Base-by-base conservation (phyloP, 2,888 invertebrate genomes). In the Cerastoderma edule region DNA sequence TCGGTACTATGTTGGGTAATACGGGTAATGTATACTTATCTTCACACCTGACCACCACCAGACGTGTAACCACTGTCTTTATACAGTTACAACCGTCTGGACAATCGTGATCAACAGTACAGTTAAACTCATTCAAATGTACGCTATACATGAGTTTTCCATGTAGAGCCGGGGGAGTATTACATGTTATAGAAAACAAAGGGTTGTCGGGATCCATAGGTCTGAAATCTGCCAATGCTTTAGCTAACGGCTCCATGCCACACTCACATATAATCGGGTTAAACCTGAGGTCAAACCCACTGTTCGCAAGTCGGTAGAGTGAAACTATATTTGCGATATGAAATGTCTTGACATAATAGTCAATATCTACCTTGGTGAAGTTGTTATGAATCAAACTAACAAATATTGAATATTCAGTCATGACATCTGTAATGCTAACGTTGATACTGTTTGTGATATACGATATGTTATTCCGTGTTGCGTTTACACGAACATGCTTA, bases 181-280 rank as follows among this genome's bases (percentile, higher is more conserved):
- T n/a, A 44, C 79, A 79, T 10, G 72, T 75, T 0, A 75, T 56
- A n/a, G 69, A 63, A 67, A 75, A 75, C 13, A 75, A 24, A 16
- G 72, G 69, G 27, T 72, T 72, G 39, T 75, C 64, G 6, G 75
- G 72, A 35, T 79, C 75, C 60, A 72, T 75, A 1, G 1, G 10
- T 27, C 64, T 39, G 46, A 63, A 75, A 22, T 19, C 2, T 22
- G 27, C 30, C 8, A 79, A 16, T 0, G 28, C 2, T 35, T 46
- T 24, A 1, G 75, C 72, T n/a, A 72, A 24, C 1, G 22, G 19
- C 32, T 66, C 72, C 46, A 79, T 57, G 8, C 4, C 24, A 69
- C 79, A 79, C 33, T 79, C 79, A 63, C 79, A 79, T 13, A 75
- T 66, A 27, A 79, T 67, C 19, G 79, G 79, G 60, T 79, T 79